These are phyloP conservation scores for Protonibea diacanthus DNA, from an alignment of 2,797 vertebrate genomes.

Conservation along the genomic window DNA sequence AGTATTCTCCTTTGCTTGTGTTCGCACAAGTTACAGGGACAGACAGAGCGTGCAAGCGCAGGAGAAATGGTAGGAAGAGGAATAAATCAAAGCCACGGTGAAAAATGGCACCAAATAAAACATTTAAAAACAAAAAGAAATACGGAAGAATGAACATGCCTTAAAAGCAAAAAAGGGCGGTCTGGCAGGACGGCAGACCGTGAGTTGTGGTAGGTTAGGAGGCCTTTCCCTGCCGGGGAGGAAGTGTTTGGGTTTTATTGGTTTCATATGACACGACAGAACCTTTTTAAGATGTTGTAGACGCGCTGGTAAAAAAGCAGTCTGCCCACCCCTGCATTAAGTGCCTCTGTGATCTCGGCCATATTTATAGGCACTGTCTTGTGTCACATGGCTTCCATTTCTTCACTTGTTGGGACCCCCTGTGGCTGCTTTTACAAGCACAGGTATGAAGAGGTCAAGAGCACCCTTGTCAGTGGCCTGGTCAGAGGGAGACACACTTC, in stretches of 20 bases:
- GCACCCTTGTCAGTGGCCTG: constrained; percentile 69
- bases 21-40: constrained; percentile 25
- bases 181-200: constrained; percentile 54
- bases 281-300: constrained; percentile 89
- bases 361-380: constrained; percentile 89
- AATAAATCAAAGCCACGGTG: constrained; percentile 38
- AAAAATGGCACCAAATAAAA: constrained; percentile 36
- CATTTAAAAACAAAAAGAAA: constrained; percentile 15
- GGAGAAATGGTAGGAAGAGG: constrained; percentile 11
- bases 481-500: constrained; percentile 30
- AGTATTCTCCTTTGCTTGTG: constrained; percentile 39
- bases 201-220: constrained; percentile 69
- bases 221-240: constrained; percentile 73
- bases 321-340: constrained; percentile 84
- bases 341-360: constrained; percentile 86
- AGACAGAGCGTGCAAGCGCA: background rate
- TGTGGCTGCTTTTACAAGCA: constrained; percentile 86
- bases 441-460: constrained; percentile 84
- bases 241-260: constrained; percentile 88
- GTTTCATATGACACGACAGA: constrained; percentile 88
- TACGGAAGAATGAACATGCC: constrained; percentile 32
- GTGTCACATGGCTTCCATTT: constrained; percentile 89
- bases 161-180: constrained; percentile 44
- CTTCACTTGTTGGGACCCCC: constrained; percentile 86
- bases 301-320: constrained; percentile 85